Evolutionary conservation across 2,888 invertebrate species (phyloP), one percentile per base, ranked within the genome.

Genomic region (Drosophila colorata): DNA sequence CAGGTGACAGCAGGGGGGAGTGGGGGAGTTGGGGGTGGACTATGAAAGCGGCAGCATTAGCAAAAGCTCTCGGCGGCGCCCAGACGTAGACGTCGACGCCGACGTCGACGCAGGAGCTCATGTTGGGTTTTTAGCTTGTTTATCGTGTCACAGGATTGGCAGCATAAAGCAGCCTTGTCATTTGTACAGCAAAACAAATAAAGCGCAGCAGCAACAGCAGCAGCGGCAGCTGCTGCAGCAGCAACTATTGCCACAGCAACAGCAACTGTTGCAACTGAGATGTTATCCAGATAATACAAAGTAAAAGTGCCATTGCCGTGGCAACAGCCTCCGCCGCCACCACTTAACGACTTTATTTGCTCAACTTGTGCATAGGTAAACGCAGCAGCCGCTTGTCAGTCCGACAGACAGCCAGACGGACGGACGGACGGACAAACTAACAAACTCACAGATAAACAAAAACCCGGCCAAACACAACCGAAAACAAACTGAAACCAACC

Each of bases 71-170:
- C 33, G 38, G 61, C 41, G 44, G 33, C 59, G 8, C 14, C n/a
- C 33, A 31, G 25, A 28, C 25, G 37, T 20, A 35, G 31, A 33
- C 38, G 13, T 13, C 3, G 11, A 31, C 33, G 33, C 13, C 8
- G 31, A 33, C 20, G 13, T 13, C 2, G 28, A 31, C 33, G 33
- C 33, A 28, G 28, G 0, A 28, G 28, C 28, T 28, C 28, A 33
- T 33, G 33, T 33, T 31, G 28, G 59, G 57, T 74, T 65, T 68
- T 63, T 64, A 75, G 88, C 88, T 80, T 83, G 83, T 83, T 83
- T 88, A 83, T 83, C 87, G 63, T 88, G 83, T 88, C 69, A 72
- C 65, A 65, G 87, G 89, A 83, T 83, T 83, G 88, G 89, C 88
- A 83, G 87, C 78, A 87, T 84, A 87, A 88, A 87, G 80, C 79